Base-by-base conservation (phyloP, 2,888 invertebrate genomes). In the Tachina fera region DNA sequence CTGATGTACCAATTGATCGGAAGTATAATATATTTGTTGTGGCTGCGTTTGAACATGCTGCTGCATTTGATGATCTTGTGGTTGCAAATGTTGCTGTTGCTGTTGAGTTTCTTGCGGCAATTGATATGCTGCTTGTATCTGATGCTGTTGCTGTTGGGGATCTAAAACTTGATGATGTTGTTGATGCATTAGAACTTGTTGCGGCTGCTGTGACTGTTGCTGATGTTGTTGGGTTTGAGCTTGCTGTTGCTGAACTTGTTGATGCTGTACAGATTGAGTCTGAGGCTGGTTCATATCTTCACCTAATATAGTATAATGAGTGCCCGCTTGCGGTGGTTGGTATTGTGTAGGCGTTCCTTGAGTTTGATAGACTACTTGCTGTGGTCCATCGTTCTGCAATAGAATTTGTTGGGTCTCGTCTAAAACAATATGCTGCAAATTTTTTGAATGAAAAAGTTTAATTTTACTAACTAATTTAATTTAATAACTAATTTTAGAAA, bases 301-400 rank as follows among this genome's bases (percentile, higher is more conserved):
- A 5, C 89, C 86, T 86, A 80, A 88, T 63, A 39, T 89, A 63
- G 74, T 87, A 87, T 77, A 89, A 77, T 45, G 88, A 86, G 80
- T 88, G 77, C 81, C 84, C 2, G 68, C 86, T 61, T 87, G 86
- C 0, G 88, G 89, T 41, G 89, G 90, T 53, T 89, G 88, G 19
- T 89, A 89, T 75, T 89, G 90, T 0, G 89, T 88, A 13, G 89
- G 88, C 11, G 89, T 83, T 53, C 79, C 88, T 9, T 90, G 79
- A 11, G 92, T 90, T 80, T 93, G 92, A 80, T 93, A 93, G 8
- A 93, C 91, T 70, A 94, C 93, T 88, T 93, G 93, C 87, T 93
- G 93, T 1, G 85, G 85, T 78, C 89, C 90, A 61, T 93, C 93
- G 87, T 93, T 93, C 83, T 90, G 91, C 9, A 92, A 86, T 13